Evolutionary conservation across 2,888 invertebrate species (phyloP).

Genomic region (Eumerus sabulonum): DNA sequence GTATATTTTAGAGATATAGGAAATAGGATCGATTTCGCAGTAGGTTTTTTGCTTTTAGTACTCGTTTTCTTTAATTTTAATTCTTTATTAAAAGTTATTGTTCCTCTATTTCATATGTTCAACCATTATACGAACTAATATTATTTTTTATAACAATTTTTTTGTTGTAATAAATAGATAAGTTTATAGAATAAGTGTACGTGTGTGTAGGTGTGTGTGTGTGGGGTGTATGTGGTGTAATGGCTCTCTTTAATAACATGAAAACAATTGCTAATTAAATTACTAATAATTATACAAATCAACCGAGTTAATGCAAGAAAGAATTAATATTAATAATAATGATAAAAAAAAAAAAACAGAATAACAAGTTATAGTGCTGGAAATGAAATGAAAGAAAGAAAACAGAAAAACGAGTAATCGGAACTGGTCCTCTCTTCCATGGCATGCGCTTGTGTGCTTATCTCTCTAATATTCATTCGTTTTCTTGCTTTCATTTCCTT

Average conservation of each 20-base stretch:
- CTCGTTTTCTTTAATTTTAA: constrained; percentile 24
- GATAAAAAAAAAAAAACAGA: constrained; percentile 46
- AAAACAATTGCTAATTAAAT: constrained; percentile 55
- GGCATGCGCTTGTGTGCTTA: too few species aligned
- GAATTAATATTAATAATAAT: too few species aligned
- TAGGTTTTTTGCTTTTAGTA: background rate
- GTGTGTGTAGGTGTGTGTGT: too few species aligned
- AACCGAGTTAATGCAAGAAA: constrained; percentile 38
- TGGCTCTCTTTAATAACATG: constrained; percentile 30
- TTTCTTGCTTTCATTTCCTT: too few species aligned
- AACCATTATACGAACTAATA: constrained; percentile 44
- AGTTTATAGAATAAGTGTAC: constrained; percentile 34
- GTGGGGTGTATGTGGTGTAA: constrained; percentile 18
- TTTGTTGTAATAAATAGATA: constrained; percentile 39
- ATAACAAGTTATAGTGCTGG: constrained; percentile 9
- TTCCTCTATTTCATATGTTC: constrained; percentile 56
- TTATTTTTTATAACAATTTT: constrained; percentile 32
- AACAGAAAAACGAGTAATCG: background rate
- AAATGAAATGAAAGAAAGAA: constrained; percentile 6
- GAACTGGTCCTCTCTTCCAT: too few species aligned
- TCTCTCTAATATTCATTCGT: too few species aligned
- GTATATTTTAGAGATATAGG: constrained; percentile 15
- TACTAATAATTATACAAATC: constrained; percentile 37
- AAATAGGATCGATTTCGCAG: constrained; percentile 61
- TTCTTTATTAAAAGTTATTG: constrained; percentile 60